Percentiles rank a stretch among this genome's conserved stretches.
These are phyloP conservation scores for Agrotis puta DNA, from an alignment of 2,888 invertebrate species.

Conservation along the genomic window DNA sequence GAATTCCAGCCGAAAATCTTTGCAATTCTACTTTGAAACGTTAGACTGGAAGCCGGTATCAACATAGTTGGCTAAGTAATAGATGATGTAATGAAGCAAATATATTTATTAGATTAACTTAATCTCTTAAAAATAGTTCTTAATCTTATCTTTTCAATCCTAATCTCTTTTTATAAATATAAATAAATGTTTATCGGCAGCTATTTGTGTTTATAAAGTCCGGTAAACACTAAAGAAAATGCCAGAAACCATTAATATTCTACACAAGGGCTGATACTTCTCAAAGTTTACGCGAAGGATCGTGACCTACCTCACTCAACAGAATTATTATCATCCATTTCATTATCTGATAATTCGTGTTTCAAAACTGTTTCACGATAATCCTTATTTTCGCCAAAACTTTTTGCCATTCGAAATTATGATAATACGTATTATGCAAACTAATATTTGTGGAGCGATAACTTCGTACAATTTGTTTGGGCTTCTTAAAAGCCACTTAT, in stretches of 20 bases:
- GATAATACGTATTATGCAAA: constrained; percentile 61
- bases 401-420: constrained; percentile 58
- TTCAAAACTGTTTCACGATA: constrained; percentile 37
- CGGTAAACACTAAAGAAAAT: constrained; percentile 8
- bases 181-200: neutral
- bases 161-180: constrained; percentile 4
- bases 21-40: too few relatives aligned
- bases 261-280: constrained; percentile 41
- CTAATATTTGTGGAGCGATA: constrained; percentile 59
- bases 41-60: too few relatives aligned
- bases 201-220: neutral
- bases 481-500: constrained; percentile 67
- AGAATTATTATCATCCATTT: constrained; percentile 51
- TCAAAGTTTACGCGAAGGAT: constrained; percentile 46
- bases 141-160: neutral
- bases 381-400: constrained; percentile 55
- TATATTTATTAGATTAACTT: neutral
- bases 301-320: constrained; percentile 57
- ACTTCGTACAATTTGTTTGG: constrained; percentile 68
- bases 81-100: too few relatives aligned
- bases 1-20: too few relatives aligned
- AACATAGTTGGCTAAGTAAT: too few relatives aligned
- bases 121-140: neutral
- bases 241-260: constrained; percentile 43
- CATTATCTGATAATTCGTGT: constrained; percentile 53